phyloP scores from a whole-genome alignment of 2,797 vertebrate species.

The Cynopterus sphinx region DNA sequence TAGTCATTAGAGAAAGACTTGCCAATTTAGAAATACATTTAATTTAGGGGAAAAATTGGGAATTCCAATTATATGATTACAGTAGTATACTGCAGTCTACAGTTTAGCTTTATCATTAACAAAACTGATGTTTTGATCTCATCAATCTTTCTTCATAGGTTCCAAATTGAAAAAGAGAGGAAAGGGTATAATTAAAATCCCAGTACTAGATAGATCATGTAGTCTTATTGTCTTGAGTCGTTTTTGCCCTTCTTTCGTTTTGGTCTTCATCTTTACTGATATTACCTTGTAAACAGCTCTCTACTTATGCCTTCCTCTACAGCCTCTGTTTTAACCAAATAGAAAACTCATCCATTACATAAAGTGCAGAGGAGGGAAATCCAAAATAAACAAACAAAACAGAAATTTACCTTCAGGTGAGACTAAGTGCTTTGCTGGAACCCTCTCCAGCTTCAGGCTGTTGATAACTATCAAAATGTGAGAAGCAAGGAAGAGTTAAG shows the following conservation, averaged over 20 bases:
- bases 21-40: background rate
- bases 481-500: background rate
- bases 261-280: background rate
- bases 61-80: rapidly evolving
- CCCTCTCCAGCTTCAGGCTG: background rate
- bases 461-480: background rate
- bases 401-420: background rate
- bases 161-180: background rate
- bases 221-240: background rate
- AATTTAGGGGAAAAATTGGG: background rate
- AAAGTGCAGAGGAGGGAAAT: background rate
- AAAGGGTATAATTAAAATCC: background rate
- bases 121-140: background rate
- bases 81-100: background rate
- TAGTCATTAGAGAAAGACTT: background rate
- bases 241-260: background rate
- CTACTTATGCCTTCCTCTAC: background rate
- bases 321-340: background rate
- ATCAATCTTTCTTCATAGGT: background rate
- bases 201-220: background rate
- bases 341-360: background rate
- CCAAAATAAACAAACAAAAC: background rate
- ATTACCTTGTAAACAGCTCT: background rate
- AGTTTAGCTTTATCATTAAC: background rate
- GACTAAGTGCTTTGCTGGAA: background rate